Base-by-base conservation (phyloP, 2,797 vertebrate species). In the Tapera naevia region DNA sequence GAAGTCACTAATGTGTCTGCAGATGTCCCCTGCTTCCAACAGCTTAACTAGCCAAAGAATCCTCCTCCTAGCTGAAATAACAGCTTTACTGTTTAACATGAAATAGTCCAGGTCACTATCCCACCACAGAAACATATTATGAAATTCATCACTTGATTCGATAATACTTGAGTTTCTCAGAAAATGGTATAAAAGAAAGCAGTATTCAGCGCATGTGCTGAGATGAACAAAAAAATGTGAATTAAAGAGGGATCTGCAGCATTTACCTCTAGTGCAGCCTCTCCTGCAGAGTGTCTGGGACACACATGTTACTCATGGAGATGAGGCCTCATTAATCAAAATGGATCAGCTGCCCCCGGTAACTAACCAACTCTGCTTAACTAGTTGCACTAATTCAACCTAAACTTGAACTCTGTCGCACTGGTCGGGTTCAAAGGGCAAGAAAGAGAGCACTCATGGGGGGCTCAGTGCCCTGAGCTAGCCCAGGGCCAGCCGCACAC, bases 81-180 rank as follows among this genome's bases (percentile, higher is more conserved):
- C 71, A 91, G 88, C 89, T 84, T 91, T 50, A 48, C 73, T 82
- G 71, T 70, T 95, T 61, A 79, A 89, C 74, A 74, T 71, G 0
- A 86, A 94, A 82, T 90, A 85, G 57, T 94, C 74, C 76, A 91
- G 78, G 86, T 81, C 65, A 28, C 76, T 58, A 33, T 69, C 56
- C 86, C 74, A 89, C 79, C 71, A 69, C 80, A 96, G 39, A 79
- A 95, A 93, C 46, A 51, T 76, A 92, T 58, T 86, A 91, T 48
- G 66, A 73, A 93, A 92, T 21, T 81, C 60, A 2, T 45, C 92
- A 76, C 57, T 95, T 85, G 70, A 94, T 95, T 87, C 15, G 53
- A 81, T 91, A 91, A 95, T 92, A 51, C 88, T 91, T 56, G 15
- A 89, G 70, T 88, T 96, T 95, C 94, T 73, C 25, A 65, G 89